phyloP scores from a whole-genome alignment of 1,140 invertebrate genomes.

The Panulirus ornatus region DNA sequence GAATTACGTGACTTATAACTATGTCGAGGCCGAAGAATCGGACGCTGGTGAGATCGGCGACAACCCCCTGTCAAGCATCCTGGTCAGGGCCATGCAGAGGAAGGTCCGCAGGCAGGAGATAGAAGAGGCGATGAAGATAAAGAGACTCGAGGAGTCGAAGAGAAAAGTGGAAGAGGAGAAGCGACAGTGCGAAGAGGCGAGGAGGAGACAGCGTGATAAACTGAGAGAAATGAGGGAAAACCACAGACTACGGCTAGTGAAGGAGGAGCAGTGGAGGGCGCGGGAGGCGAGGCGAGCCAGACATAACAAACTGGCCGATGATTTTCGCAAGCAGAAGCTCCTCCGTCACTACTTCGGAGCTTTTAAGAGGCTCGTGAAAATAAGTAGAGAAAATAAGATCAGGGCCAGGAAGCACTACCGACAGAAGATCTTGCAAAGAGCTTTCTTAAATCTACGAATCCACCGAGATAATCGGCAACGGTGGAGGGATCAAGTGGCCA shows the following conservation, averaged over 20 bases:
- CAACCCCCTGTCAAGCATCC: constrained; percentile 50
- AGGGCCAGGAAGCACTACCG: constrained; percentile 53
- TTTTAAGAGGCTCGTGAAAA: constrained; percentile 43
- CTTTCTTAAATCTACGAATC: constrained; percentile 3
- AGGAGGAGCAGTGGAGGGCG: constrained; percentile 54
- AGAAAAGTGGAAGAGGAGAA: constrained; percentile 64
- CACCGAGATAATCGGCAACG: constrained; percentile 43
- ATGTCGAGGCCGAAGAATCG: background rate
- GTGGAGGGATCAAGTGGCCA: constrained; percentile 45
- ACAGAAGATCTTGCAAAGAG: constrained; percentile 15
- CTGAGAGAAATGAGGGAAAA: constrained; percentile 53
- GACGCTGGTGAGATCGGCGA: background rate
- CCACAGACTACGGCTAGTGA: constrained; percentile 27
- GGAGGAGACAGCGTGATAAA: constrained; percentile 25
- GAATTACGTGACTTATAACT: constrained; percentile 60
- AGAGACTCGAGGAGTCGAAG: constrained; percentile 27
- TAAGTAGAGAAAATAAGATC: constrained; percentile 18
- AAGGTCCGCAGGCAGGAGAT: constrained; percentile 45
- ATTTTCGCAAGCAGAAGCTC: constrained; percentile 22
- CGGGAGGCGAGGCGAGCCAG: constrained; percentile 33
- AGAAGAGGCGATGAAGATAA: constrained; percentile 47
- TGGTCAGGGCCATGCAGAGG: constrained; percentile 53
- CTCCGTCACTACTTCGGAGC: constrained; percentile 28
- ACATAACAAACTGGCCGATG: constrained; percentile 46
- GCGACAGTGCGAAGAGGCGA: constrained; percentile 34